Evolutionary conservation across 2,797 vertebrate genomes (phyloP), one percentile per base, ranked within the genome.

Genomic region (Salmo trutta): DNA sequence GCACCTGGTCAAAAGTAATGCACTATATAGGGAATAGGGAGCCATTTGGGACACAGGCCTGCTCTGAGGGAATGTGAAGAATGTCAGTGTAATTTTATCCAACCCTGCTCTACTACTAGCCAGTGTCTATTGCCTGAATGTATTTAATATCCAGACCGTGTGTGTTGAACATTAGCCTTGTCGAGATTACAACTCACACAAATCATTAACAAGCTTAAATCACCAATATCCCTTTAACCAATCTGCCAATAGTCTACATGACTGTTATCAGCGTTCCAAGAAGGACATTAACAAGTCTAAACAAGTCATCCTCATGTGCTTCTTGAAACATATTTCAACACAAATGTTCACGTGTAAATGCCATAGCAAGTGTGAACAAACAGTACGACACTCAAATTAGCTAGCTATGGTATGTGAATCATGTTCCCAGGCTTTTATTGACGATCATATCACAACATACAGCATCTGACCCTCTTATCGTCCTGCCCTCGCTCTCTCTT

Each of bases 31-130:
- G 59, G 59, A 62, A 24, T 12, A 62, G 59, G 5, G 12, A 12
- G 5, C 59, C 59, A 3, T 3, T 64, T 64, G 24, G 21, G n/a
- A 64, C 3, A 4, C 59, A 64, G 1, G 2, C 10, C 59, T 24
- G 86, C 27, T 83, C 73, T 65, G 72, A 75, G 90, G 85, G 93
- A 94, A 94, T 94, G 89, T 86, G 83, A 93, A 89, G 94, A 94
- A 94, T 94, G 92, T 90, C 87, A 81, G 88, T 86, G 90, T 88
- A 91, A 92, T 84, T 88, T 81, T 81, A 74, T 79, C 87, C 84
- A 89, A 91, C 86, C 88, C 80, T 81, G 75, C 59, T 83, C 84
- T 72, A 76, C 86, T 53, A 81, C 81, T 64, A 71, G 82, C 80
- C 59, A 71, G 72, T 85, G 83, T 78, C 84, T 56, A 84, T 78